A percentile compares a stretch with the other conserved stretches of the same genome.
These are phyloP conservation scores for Terrapene triunguis DNA, from an alignment of 2,113 vertebrate species.

Conservation along the genomic window DNA sequence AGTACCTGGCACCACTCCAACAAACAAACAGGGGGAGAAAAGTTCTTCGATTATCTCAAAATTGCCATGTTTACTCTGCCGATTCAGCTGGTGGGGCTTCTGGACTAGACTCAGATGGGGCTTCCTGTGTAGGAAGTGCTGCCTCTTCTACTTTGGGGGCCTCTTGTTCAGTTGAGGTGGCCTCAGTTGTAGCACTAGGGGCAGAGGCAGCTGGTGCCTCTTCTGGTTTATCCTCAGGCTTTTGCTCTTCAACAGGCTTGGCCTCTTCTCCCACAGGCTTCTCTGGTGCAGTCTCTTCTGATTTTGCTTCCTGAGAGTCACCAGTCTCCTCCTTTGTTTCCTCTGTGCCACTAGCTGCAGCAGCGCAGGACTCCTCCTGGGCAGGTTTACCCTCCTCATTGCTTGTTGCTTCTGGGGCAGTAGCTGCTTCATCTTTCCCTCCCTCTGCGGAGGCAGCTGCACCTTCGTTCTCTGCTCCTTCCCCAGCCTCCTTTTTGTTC, in stretches of 20 bases:
- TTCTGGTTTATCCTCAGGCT: slow-evolving; percentile 69
- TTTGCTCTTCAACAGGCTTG: slow-evolving; percentile 56
- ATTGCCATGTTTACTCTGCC: slow-evolving; percentile 82
- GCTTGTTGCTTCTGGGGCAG: slow-evolving; percentile 67
- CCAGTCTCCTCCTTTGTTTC: slow-evolving; percentile 78
- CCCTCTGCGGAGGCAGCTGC: slow-evolving; percentile 78
- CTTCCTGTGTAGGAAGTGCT: slow-evolving; percentile 81
- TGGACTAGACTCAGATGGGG: slow-evolving; percentile 84
- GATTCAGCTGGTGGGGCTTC: slow-evolving; percentile 82
- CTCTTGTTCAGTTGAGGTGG: slow-evolving; percentile 76
- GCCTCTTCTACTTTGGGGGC: slow-evolving; percentile 84
- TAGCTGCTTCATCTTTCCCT: slow-evolving; percentile 74
- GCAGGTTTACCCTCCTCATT: slow-evolving; percentile 65
- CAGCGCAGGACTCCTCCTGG: slow-evolving; percentile 69
- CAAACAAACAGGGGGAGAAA: slow-evolving; percentile 89
- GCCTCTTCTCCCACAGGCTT: slow-evolving; percentile 81
- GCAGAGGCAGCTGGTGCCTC: slow-evolving; percentile 66
- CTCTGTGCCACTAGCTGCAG: slow-evolving; percentile 62
- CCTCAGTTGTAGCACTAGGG: slow-evolving; percentile 59
- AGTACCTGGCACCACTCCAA: slow-evolving; percentile 92
- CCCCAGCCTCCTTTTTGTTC: slow-evolving; percentile 92
- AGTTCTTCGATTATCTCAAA: slow-evolving; percentile 84
- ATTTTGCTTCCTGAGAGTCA: slow-evolving; percentile 77
- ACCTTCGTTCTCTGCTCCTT: slow-evolving; percentile 84
- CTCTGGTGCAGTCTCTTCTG: slow-evolving; percentile 77